These are phyloP conservation scores for Eucidaris tribuloides DNA, from an alignment of 35 echinoderm and acorn worm genomes.

Conservation along the genomic window DNA sequence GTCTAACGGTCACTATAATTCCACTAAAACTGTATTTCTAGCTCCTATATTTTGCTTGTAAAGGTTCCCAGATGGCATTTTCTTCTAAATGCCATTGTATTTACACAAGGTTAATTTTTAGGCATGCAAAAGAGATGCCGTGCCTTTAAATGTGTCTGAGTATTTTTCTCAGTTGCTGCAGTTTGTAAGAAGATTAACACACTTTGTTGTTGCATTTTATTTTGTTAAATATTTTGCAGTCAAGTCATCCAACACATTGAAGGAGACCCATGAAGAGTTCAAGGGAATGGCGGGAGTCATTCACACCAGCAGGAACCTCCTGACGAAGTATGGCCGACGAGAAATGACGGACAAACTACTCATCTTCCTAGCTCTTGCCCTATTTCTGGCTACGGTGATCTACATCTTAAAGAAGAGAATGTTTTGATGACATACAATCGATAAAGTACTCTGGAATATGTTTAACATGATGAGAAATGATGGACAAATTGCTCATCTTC, in stretches of 20 bases:
- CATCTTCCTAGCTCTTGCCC: constrained; percentile 80
- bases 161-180: too few relatives aligned
- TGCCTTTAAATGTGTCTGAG: too few relatives aligned
- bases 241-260: constrained; percentile 67
- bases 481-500: too few relatives aligned
- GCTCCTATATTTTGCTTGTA: too few relatives aligned
- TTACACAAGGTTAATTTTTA: too few relatives aligned
- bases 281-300: constrained; percentile 90
- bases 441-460: too few relatives aligned
- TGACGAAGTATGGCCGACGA: constrained; percentile 85
- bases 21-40: too few relatives aligned
- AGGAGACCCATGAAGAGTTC: constrained; percentile 87
- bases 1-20: too few relatives aligned
- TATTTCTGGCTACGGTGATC: constrained; percentile 87
- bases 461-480: too few relatives aligned
- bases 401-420: constrained; percentile 97
- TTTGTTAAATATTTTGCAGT: constrained; percentile 43
- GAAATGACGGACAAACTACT: constrained; percentile 91
- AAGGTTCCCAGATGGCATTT: too few relatives aligned
- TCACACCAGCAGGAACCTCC: constrained; percentile 89
- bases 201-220: not conserved
- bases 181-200: not conserved
- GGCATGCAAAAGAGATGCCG: too few relatives aligned
- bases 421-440: constrained; percentile 89
- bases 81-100: too few relatives aligned